Base-by-base conservation (phyloP, 2,888 invertebrate species). In the Meta bourneti region DNA sequence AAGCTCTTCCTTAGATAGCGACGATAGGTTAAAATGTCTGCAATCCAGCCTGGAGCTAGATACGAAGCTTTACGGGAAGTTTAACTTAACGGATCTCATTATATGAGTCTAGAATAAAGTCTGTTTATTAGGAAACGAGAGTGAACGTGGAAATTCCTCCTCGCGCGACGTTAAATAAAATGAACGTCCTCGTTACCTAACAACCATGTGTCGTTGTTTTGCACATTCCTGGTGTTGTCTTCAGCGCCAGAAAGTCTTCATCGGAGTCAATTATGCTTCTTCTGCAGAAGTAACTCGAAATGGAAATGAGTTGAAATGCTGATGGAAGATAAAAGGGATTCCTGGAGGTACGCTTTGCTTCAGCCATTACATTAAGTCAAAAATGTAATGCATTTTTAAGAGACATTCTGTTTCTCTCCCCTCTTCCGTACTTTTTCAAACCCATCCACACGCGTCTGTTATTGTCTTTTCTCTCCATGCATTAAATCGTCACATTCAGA, bases 41-140 rank as follows among this genome's bases (percentile, higher is more conserved):
- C 70, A 70, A 81, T 70, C 81, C n/a, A 4, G 8, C 9, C 81
- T 70, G 13, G 61, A 49, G 49, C 70, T 49, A 70, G 81, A 81
- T 81, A 81, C 75, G 6, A 49, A 8, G 81, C 70, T 81, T 81
- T 81, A 81, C 81, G 48, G 70, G n/a, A 54, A 86, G 78, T 77
- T 86, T 9, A 78, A 86, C 78, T 78, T 86, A 69, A 78, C 75
- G 85, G 85, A 86, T 86, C n/a, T n/a, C 85, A 86, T 86, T 77
- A 86, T 69, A 78, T 77, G 69, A 78, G 48, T 83, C 54, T 34
- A 19, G 16, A 11, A 16, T 72, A 82, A 82, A 82, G 54, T 72
- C 52, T 83, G 52, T 51, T 80, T 11, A 80, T 34, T 80, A 69
- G 69, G 34, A 69, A n/a, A 6, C 11, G 34, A 61, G 34, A 34